Percentiles rank a stretch among this genome's conserved stretches.
phyloP scores from a whole-genome alignment of 2,797 vertebrate species.

The Dendrocincla fuliginosa region DNA sequence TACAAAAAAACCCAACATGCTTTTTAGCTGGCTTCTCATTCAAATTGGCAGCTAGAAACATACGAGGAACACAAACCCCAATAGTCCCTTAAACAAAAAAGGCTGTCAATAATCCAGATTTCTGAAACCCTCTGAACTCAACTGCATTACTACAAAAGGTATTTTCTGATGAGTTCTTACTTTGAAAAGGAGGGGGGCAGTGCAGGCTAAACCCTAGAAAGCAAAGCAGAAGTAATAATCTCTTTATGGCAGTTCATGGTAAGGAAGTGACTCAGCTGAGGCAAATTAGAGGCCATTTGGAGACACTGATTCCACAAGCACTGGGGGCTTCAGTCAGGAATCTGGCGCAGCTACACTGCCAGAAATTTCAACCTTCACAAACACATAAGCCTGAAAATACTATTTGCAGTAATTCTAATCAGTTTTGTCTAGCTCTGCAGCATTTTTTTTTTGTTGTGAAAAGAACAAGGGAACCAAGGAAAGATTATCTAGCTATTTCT shows the following conservation, averaged over 20 bases:
- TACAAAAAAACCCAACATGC: background rate
- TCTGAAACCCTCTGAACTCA: background rate
- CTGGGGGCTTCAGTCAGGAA: background rate
- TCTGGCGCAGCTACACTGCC: background rate
- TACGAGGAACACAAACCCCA: background rate
- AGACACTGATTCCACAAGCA: constrained; percentile 22
- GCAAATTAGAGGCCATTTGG: constrained; percentile 28
- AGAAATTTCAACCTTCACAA: background rate
- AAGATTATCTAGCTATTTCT: background rate
- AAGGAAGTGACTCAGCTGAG: constrained; percentile 57
- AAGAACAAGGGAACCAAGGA: background rate
- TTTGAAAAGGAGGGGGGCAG: constrained; percentile 25
- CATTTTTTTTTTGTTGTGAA: background rate
- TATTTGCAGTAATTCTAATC: background rate
- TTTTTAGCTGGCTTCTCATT: background rate
- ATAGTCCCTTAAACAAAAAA: background rate
- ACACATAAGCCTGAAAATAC: background rate
- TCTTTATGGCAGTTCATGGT: background rate
- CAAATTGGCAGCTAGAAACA: background rate
- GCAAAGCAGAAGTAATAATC: constrained; percentile 31
- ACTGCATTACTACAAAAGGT: background rate
- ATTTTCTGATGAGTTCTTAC: constrained; percentile 17
- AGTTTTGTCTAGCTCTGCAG: background rate
- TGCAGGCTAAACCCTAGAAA: constrained; percentile 41
- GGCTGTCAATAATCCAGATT: background rate